Percentiles rank a stretch among this genome's conserved stretches.
Conservation (phyloP, 2,113 vertebrate species). For the Rhombomys opimus region DNA sequence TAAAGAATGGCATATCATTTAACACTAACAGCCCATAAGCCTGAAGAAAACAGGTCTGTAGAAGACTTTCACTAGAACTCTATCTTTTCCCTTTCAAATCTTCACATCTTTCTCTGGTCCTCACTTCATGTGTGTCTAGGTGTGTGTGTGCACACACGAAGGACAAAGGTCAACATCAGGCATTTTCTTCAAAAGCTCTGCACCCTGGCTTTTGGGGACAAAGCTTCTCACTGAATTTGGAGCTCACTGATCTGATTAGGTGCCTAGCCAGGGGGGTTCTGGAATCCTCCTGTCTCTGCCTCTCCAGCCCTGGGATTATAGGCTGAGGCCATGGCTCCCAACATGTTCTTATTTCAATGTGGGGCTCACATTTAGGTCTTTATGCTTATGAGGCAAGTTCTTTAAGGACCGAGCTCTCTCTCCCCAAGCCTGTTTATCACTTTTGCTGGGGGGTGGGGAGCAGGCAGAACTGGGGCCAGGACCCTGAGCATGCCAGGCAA, state of each 20-base stretch:
- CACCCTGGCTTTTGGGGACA: background rate
- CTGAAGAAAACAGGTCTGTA: constrained; percentile 32
- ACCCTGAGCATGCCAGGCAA: background rate
- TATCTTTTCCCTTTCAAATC: constrained; percentile 33
- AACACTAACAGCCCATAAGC: background rate
- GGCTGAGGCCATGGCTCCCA: background rate
- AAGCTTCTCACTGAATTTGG: background rate
- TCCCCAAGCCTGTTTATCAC: background rate
- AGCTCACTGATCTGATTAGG: background rate
- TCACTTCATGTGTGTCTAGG: background rate
- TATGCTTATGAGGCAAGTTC: background rate
- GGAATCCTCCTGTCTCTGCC: background rate
- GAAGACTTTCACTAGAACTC: background rate
- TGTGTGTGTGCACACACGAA: too few species aligned
- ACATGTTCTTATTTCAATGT: background rate
- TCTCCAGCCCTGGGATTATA: background rate
- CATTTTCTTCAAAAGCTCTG: background rate
- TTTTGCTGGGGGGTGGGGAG: background rate
- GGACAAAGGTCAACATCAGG: background rate
- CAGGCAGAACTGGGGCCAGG: background rate
- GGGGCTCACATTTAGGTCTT: background rate
- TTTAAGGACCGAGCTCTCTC: background rate
- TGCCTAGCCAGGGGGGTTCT: background rate
- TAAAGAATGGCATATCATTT: constrained; percentile 36
- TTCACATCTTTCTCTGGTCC: background rate